Conservation (phyloP, 2,888 invertebrate genomes). For the Kryphioiulus occultus region DNA sequence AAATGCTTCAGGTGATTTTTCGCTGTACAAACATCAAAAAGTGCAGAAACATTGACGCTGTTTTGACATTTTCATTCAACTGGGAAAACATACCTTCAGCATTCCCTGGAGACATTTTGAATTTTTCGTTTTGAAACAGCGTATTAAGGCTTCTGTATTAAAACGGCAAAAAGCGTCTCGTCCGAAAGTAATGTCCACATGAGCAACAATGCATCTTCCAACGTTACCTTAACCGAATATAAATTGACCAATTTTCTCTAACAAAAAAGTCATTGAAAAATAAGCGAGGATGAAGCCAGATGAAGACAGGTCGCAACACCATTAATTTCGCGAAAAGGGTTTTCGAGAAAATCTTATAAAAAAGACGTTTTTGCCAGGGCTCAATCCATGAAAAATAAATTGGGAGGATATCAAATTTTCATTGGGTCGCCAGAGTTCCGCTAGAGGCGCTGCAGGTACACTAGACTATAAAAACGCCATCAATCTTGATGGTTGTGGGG, state of each 20-base stretch:
- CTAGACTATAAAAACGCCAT: slow-evolving; percentile 9
- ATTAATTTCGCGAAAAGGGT: slow-evolving; percentile 14
- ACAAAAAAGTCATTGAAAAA: slow-evolving; percentile 24
- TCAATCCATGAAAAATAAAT: slow-evolving; percentile 26
- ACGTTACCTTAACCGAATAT: background rate
- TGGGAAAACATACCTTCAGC: background rate
- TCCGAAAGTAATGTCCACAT: background rate
- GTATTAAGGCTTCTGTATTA: background rate
- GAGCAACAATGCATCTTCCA: background rate
- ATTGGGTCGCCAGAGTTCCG: background rate
- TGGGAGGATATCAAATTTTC: background rate
- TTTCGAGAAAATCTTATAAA: background rate
- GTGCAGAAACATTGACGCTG: too few relatives aligned
- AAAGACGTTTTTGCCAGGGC: background rate
- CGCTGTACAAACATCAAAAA: too few relatives aligned
- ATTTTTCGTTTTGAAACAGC: background rate
- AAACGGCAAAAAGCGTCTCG: background rate
- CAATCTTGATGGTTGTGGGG: background rate
- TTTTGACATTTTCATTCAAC: background rate
- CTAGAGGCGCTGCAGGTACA: background rate
- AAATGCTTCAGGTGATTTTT: too few relatives aligned
- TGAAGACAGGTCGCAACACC: background rate
- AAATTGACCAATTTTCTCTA: slow-evolving; percentile 27
- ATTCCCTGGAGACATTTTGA: background rate
- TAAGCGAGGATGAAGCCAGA: background rate